These are phyloP conservation scores for Phycodurus eques DNA, from an alignment of 2,113 vertebrate species.

Conservation along the genomic window DNA sequence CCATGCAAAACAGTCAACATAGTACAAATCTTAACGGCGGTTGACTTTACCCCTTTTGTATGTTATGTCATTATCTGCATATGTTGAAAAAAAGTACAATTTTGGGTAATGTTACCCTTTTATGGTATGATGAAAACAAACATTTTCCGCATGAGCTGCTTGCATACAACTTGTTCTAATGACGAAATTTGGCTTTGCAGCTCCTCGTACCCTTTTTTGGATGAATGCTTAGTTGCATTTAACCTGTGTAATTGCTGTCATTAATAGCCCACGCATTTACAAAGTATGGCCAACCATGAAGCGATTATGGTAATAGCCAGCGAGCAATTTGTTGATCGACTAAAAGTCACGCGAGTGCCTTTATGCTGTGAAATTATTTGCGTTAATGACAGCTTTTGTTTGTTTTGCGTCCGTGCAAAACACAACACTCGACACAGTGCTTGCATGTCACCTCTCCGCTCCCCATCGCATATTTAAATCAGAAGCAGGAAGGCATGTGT, in stretches of 20 bases:
- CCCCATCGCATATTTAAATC: conserved; percentile 67
- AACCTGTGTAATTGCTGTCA: conserved; percentile 65
- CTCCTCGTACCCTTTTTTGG: neutral
- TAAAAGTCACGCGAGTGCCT: conserved; percentile 47
- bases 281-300: conserved; percentile 64
- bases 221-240: conserved; percentile 66
- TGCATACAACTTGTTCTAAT: neutral
- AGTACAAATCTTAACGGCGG: too few relatives aligned
- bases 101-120: neutral
- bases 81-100: too few relatives aligned
- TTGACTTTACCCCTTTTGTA: too few relatives aligned
- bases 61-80: too few relatives aligned
- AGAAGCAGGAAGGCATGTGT: conserved; percentile 30
- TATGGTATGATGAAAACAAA: neutral
- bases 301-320: conserved; percentile 71
- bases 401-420: conserved; percentile 43
- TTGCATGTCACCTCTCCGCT: conserved; percentile 53
- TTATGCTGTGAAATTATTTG: conserved; percentile 42
- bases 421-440: conserved; percentile 60
- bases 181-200: neutral
- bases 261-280: conserved; percentile 66
- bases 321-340: conserved; percentile 63
- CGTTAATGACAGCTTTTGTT: conserved; percentile 46
- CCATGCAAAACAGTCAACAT: too few relatives aligned
- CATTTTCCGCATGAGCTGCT: neutral